Evolutionary conservation across 2,888 invertebrate genomes (phyloP).

Genomic region (Entomobrya proxima): DNA sequence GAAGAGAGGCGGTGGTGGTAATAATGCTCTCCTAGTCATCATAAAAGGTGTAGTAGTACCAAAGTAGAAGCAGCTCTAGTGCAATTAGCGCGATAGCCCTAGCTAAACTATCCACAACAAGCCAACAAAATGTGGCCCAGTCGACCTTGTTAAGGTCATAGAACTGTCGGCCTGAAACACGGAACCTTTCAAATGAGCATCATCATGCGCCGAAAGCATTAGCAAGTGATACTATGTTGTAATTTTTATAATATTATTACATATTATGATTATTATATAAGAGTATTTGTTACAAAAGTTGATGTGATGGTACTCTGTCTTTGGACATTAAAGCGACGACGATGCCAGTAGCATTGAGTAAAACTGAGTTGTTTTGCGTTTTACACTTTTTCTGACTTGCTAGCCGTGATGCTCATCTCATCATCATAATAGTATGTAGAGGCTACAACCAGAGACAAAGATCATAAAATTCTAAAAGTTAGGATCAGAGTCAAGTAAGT

Average conservation of each 20-base stretch:
- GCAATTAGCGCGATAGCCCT: not conserved
- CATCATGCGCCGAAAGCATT: conserved; percentile 2
- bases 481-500: conserved; percentile 12
- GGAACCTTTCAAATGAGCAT: conserved; percentile 55
- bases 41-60: not conserved
- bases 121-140: conserved; percentile 15
- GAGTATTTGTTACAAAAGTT: not conserved
- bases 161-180: conserved; percentile 61
- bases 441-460: not conserved
- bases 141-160: conserved; percentile 63
- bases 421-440: not conserved
- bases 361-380: no score
- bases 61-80: not conserved
- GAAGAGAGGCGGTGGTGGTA: not conserved
- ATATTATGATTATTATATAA: conserved; percentile 25
- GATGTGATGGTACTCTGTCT: not conserved
- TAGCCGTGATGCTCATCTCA: not conserved
- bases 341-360: conserved; percentile 1
- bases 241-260: conserved; percentile 17
- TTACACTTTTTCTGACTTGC: not conserved
- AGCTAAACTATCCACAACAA: not conserved
- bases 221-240: conserved; percentile 13
- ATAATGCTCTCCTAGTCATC: not conserved
- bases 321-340: not conserved
- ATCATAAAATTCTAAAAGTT: conserved; percentile 32